Conservation (phyloP, 2,888 invertebrate species). For the Oscheius sp. region DNA sequence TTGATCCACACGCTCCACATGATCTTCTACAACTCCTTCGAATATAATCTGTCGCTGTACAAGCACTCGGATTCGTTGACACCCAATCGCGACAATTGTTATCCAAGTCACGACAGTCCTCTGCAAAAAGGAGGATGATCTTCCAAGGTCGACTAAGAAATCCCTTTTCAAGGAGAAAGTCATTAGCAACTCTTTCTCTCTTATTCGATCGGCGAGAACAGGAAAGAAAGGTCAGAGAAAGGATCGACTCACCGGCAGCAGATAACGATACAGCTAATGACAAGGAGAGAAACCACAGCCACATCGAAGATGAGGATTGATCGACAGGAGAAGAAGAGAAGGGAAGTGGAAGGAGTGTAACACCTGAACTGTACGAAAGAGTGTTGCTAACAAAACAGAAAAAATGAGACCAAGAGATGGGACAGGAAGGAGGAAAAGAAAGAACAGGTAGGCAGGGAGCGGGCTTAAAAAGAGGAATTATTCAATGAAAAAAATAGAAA, state of each 20-base stretch:
- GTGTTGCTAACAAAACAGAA: neutral
- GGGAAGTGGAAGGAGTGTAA: neutral
- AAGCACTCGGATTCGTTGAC: constrained; percentile 53
- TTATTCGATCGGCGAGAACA: neutral
- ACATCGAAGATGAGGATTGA: neutral
- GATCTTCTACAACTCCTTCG: constrained; percentile 55
- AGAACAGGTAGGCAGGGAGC: neutral
- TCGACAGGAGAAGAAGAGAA: neutral
- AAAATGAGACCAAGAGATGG: neutral
- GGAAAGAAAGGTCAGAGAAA: neutral
- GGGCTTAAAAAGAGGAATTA: neutral
- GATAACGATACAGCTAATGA: neutral
- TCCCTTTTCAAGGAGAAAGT: too few relatives aligned
- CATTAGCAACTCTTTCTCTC: too few relatives aligned
- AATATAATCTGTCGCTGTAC: constrained; percentile 63
- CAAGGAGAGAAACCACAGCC: neutral
- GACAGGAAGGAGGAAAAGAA: neutral
- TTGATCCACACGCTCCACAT: constrained; percentile 59
- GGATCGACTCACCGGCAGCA: constrained; percentile 9
- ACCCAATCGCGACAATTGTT: constrained; percentile 67
- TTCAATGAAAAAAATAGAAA: neutral
- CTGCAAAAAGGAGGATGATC: too few relatives aligned
- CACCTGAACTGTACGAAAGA: neutral
- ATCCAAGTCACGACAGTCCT: constrained; percentile 50
- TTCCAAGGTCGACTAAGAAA: too few relatives aligned